Evolutionary conservation across 2,113 vertebrate species (phyloP), one percentile per base, ranked within the genome.

Genomic region (Desmodus rotundus): DNA sequence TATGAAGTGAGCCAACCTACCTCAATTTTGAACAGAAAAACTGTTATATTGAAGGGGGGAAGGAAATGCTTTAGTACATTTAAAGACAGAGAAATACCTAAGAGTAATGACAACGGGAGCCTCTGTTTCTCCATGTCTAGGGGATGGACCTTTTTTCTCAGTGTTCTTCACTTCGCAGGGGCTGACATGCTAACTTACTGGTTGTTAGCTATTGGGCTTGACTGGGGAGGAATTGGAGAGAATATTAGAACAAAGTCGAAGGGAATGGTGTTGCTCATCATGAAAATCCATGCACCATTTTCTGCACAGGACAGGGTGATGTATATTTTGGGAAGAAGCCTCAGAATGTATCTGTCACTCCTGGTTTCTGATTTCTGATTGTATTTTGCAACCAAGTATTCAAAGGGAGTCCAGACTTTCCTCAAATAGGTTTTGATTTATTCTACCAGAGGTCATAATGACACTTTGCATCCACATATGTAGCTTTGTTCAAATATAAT

Each of bases 281-380:
- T 38, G 74, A 84, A 89, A 50, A 83, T 54, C 36, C n/a, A 61
- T 0, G 22, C 74, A 91, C 89, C 88, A 84, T 10, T 91, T 93
- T 77, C 13, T 0, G 77, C 73, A 83, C 31, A 26, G 36, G 54
- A 63, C 93, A 93, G 86, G 97, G 92, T 81, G 95, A 95, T 31
- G 68, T 78, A 89, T 96, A 91, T 97, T 97, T 92, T 95, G 96
- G 94, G 97, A 95, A 94, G 84, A 96, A 96, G 92, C 12, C 43
- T 87, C 77, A 97, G 95, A 97, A 92, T 68, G 81, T 87, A 93
- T 95, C 58, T 61, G 2, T 61, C 83, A 91, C 74, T 97, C n/a
- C 95, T 91, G 90, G 94, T 96, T 97, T 97, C 98, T 97, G 96
- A 97, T 83, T 83, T 41, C 36, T 82, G 36, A 33, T 97, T 95